Conservation (phyloP, 2,888 invertebrate genomes). For the Lithodes maja region DNA sequence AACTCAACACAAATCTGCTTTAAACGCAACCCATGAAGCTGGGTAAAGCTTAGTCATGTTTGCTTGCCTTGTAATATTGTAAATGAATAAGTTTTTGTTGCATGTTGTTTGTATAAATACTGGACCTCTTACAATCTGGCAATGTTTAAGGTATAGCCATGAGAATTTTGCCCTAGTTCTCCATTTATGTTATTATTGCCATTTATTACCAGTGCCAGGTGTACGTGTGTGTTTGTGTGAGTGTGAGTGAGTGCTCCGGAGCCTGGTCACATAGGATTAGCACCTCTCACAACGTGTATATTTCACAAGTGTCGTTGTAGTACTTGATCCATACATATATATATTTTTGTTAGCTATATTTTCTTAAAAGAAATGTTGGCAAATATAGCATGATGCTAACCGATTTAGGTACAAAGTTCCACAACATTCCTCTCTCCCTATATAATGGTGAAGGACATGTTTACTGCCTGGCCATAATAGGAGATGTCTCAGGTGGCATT, state of each 20-base stretch:
- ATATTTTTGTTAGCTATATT: constrained; percentile 68
- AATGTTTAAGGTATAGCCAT: constrained; percentile 40
- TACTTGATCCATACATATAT: constrained; percentile 67
- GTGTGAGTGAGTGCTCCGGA: constrained; percentile 57
- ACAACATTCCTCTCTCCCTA: constrained; percentile 69
- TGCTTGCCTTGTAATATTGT: constrained; percentile 61
- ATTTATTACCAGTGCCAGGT: constrained; percentile 60
- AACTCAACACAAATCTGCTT: constrained; percentile 47
- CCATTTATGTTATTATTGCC: constrained; percentile 45
- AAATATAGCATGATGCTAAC: constrained; percentile 57
- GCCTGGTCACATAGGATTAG: constrained; percentile 58
- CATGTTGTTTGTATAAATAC: constrained; percentile 58
- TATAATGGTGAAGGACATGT: constrained; percentile 60
- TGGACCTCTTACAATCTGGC: constrained; percentile 54
- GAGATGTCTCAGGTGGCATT: constrained; percentile 11
- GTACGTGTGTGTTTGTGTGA: constrained; percentile 49
- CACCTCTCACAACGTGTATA: constrained; percentile 53
- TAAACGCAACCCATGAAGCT: constrained; percentile 22
- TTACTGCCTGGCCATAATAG: constrained; percentile 23
- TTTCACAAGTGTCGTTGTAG: constrained; percentile 53
- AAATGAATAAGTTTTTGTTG: constrained; percentile 62
- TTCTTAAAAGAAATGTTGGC: constrained; percentile 65
- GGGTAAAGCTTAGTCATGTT: constrained; percentile 45
- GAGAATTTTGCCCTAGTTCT: constrained; percentile 50
- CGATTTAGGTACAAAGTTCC: constrained; percentile 64